Evolutionary conservation across 2,888 invertebrate species (phyloP).

Genomic region (Cephus spinipes): DNA sequence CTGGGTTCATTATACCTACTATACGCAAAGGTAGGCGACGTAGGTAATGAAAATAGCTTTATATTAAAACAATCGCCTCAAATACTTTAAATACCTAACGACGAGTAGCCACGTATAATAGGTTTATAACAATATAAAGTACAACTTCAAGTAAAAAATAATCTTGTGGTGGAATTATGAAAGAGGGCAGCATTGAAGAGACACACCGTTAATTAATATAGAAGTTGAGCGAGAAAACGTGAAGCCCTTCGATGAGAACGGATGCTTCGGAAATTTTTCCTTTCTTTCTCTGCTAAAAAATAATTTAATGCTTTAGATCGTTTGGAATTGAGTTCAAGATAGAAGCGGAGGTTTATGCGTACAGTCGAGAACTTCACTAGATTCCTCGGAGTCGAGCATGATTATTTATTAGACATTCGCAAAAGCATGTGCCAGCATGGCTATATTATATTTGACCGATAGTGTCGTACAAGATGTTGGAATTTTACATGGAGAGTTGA

Average conservation of each 20-base stretch:
- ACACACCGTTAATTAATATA: not conserved
- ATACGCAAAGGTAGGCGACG: conserved; percentile 65
- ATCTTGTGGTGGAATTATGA: not conserved
- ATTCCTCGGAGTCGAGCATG: not conserved
- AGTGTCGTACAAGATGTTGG: not conserved
- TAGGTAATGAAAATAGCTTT: conserved; percentile 34
- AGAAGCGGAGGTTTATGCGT: not conserved
- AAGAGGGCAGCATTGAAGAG: not conserved
- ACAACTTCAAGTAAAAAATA: not conserved
- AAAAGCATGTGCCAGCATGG: conserved; percentile 41
- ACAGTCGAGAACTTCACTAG: not conserved
- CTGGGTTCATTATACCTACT: conserved; percentile 65
- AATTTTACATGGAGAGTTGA: not conserved
- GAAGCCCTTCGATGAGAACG: not conserved
- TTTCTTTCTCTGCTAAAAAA: not conserved
- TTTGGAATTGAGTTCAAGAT: not conserved
- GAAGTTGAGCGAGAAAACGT: not conserved
- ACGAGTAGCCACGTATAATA: not conserved
- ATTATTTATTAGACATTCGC: conserved; percentile 12
- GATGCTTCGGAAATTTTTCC: not conserved
- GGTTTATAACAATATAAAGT: not conserved
- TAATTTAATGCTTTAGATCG: not conserved
- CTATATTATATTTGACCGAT: conserved; percentile 15
- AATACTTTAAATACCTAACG: not conserved
- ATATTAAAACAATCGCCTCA: conserved; percentile 7